phyloP scores from a whole-genome alignment of 2,113 vertebrate species.

The Anolis sagrei region DNA sequence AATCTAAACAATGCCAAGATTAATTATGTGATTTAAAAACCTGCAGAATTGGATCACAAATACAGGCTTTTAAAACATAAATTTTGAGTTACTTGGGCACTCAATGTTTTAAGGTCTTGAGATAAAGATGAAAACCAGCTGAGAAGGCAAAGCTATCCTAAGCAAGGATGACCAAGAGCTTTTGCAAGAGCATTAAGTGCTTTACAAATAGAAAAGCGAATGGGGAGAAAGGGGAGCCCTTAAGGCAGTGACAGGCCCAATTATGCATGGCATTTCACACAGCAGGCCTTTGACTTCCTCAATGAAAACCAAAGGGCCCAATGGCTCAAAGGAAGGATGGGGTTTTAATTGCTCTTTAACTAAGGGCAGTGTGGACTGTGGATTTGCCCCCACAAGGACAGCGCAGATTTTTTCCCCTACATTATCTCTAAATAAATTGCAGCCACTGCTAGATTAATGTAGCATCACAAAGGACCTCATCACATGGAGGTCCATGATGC shows the following conservation, averaged over 20 bases:
- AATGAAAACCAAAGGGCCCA: constrained; percentile 72
- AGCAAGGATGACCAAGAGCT: background rate
- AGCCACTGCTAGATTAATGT: constrained; percentile 75
- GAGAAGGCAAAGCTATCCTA: background rate
- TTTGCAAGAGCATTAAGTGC: constrained; percentile 19
- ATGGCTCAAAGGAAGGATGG: constrained; percentile 78
- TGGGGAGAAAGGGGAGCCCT: constrained; percentile 70
- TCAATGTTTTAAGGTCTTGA: background rate
- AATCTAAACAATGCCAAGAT: no score
- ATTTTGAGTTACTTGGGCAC: no score
- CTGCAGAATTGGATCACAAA: background rate
- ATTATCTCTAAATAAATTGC: constrained; percentile 83
- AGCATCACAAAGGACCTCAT: no score
- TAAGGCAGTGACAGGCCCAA: constrained; percentile 78
- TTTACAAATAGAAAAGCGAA: constrained; percentile 1
- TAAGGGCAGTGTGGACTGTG: constrained; percentile 77
- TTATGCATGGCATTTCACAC: constrained; percentile 79
- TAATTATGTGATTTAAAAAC: background rate
- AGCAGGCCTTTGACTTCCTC: constrained; percentile 78
- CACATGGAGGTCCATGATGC: no score
- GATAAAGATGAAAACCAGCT: background rate
- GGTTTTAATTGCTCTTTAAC: constrained; percentile 84
- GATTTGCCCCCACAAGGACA: constrained; percentile 79
- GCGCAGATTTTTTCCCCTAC: constrained; percentile 81
- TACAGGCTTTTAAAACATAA: background rate